phyloP scores from a whole-genome alignment of 2,113 vertebrate species.

The Callipepla californica region DNA sequence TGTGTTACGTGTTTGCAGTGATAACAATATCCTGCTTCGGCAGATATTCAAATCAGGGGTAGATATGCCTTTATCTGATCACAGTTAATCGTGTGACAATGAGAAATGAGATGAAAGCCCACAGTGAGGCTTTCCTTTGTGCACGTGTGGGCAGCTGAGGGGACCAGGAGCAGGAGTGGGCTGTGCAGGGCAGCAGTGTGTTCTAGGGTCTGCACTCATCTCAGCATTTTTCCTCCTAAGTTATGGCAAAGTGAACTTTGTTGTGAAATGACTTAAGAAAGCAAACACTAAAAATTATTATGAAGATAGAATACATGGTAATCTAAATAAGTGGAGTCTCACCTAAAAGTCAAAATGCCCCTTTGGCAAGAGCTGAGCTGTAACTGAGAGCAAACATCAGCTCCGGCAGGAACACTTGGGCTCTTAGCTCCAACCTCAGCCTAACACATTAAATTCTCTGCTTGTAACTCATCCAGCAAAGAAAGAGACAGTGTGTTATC shows the following conservation, averaged over 20 bases:
- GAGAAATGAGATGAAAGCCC: background rate
- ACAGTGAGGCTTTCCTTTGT: fast-evolving
- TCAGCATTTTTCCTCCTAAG: background rate
- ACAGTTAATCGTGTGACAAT: too few relatives aligned
- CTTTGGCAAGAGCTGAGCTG: background rate
- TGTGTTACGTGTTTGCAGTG: fast-evolving
- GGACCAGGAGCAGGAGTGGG: fast-evolving
- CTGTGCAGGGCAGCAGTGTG: background rate
- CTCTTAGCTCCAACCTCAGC: background rate
- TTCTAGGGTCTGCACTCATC: background rate
- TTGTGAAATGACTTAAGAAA: background rate
- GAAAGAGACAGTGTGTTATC: background rate
- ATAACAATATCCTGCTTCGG: background rate
- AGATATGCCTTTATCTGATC: background rate
- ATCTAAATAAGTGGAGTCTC: background rate
- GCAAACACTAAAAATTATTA: background rate
- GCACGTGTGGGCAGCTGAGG: background rate
- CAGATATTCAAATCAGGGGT: background rate
- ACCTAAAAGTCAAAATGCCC: background rate
- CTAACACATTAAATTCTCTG: background rate
- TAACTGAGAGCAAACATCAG: background rate
- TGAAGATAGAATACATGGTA: background rate
- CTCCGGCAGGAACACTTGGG: background rate
- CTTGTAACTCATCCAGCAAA: background rate
- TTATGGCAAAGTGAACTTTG: background rate